phyloP scores from a whole-genome alignment of 2,797 vertebrate genomes.

The Peromyscus eremicus region DNA sequence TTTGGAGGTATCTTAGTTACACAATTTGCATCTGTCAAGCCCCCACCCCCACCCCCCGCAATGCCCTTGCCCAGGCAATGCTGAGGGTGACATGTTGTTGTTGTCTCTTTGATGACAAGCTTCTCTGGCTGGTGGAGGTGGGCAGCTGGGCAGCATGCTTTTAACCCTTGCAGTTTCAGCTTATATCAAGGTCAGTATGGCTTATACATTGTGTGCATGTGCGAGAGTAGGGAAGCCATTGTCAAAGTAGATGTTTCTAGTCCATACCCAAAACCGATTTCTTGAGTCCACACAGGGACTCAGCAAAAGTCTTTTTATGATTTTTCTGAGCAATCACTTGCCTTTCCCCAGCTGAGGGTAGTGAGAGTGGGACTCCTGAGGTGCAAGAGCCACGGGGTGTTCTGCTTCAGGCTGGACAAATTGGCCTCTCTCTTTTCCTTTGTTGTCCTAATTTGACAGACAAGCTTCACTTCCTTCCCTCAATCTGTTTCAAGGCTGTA shows the following conservation, averaged over 20 bases:
- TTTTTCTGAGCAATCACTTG: conserved; percentile 38
- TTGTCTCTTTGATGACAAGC: background rate
- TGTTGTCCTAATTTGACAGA: conserved; percentile 2
- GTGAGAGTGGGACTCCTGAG: background rate
- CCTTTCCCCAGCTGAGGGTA: background rate
- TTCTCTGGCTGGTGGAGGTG: background rate
- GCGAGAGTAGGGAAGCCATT: background rate
- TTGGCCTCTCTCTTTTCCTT: background rate
- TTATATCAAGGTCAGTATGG: background rate
- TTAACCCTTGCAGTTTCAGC: background rate
- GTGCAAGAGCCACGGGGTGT: background rate
- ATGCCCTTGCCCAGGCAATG: rapidly evolving
- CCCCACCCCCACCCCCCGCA: background rate
- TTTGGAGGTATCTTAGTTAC: background rate
- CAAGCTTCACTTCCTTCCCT: background rate
- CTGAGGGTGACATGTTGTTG: background rate
- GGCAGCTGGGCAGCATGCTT: background rate
- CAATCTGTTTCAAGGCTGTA: background rate
- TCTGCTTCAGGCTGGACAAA: background rate
- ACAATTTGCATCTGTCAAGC: background rate
- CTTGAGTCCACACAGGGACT: background rate
- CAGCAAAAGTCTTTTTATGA: background rate
- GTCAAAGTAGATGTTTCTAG: conserved; percentile 41
- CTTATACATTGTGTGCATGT: background rate
- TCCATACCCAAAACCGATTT: background rate